Base-by-base conservation (phyloP, 92 coral and sea anemone genomes). In the Phenganax stokvisi region DNA sequence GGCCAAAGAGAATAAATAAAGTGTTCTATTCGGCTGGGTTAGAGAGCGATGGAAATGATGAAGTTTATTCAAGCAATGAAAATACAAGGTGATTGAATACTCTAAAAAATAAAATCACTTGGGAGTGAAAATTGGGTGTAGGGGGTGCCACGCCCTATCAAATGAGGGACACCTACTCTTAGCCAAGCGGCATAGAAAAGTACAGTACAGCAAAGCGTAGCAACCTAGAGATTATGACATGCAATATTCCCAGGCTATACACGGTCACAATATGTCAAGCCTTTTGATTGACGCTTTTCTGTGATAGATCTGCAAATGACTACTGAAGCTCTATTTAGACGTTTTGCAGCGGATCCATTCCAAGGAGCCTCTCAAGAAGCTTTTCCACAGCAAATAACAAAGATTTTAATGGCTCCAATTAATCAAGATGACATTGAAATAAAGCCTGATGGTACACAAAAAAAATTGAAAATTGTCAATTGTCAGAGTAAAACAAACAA, bases 361-460 rank as follows among this genome's bases (percentile, higher is more conserved):
- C 75, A 81, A 70, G 98, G 98, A 8, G 98, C 98, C 75, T 88
- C 96, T 27, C 84, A 85, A n/a, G 67, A 81, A 44, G 86, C 98
- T 17, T 94, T 94, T 71, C 91, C 92, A 53, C 57, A 57, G 62
- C 84, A 89, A 56, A 84, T 92, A 3, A 81, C 85, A 56, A 83
- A 84, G 30, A 84, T 76, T 28, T 87, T 94, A 47, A 92, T 94
- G 98, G 91, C 96, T 64, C 96, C 98, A 17, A 83, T 94, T 44
- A 86, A 88, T 85, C 87, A 92, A 53, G 79, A 85, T 9, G 96
- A 92, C 71, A 76, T 94, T 51, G 98, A 94, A 81, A 94, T 94
- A 64, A 94, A 94, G 82, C 98, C 98, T 67, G 98, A 94, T 82
- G 98, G 98, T 93, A 83, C 51, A 87, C 20, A 57, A 0, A 4